Conservation (phyloP, 64 coral and sea anemone genomes). For the Astreopora myriophthalma region DNA sequence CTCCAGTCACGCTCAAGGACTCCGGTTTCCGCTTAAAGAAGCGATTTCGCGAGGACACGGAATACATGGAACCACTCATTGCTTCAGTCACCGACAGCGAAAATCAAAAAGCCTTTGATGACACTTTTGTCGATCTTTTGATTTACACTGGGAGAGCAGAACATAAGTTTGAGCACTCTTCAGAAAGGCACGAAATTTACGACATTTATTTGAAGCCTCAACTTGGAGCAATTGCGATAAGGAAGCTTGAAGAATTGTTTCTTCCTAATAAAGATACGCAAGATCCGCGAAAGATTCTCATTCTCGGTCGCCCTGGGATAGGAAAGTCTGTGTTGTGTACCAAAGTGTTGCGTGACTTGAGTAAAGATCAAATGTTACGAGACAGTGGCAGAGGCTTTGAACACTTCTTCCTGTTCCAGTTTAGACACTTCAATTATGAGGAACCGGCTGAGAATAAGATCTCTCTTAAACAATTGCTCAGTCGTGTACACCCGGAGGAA, state of each 20-base stretch:
- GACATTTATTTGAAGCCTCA: slow-evolving; percentile 4
- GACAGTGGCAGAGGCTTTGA: background rate
- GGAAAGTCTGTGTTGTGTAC: slow-evolving; percentile 26
- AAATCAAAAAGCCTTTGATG: background rate
- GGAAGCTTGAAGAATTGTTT: background rate
- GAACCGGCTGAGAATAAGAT: background rate
- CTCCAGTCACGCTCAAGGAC: background rate
- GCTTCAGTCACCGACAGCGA: background rate
- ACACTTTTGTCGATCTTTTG: slow-evolving; percentile 6
- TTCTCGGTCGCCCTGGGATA: background rate
- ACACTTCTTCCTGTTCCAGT: background rate
- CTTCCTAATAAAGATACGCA: background rate
- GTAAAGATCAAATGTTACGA: too few relatives aligned
- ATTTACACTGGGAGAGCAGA: slow-evolving; percentile 22
- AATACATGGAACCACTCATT: slow-evolving; percentile 13
- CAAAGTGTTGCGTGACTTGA: slow-evolving; percentile 11
- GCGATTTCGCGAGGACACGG: background rate
- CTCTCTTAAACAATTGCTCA: slow-evolving; percentile 8
- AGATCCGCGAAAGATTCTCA: slow-evolving; percentile 11
- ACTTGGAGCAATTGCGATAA: background rate
- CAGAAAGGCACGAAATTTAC: background rate
- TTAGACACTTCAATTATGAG: slow-evolving; percentile 19
- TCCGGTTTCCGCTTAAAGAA: background rate
- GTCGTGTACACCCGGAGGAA: background rate
- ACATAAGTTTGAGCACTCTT: background rate